These are phyloP conservation scores for Tragelaphus imberbis DNA, from an alignment of 2,113 vertebrate species.

Conservation along the genomic window DNA sequence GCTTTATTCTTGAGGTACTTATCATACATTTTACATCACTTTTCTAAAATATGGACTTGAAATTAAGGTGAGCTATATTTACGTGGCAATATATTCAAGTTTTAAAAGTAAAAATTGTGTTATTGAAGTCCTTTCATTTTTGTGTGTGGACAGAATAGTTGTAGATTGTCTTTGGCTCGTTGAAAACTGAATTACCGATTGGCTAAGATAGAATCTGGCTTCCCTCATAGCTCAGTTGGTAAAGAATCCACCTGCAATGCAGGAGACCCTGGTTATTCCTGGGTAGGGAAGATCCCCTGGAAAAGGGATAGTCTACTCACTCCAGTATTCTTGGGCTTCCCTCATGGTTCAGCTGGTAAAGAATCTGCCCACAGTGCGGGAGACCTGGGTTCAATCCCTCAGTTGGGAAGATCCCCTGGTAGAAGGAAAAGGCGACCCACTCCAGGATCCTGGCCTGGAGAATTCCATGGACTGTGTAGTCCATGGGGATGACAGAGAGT, in stretches of 20 bases:
- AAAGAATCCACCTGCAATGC: neutral
- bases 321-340: neutral
- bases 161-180: neutral
- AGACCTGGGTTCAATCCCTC: neutral
- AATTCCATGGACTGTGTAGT: neutral
- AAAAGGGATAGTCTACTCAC: no score
- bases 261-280: neutral
- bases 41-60: constrained; percentile 17
- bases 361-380: rapidly evolving
- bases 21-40: neutral
- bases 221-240: neutral
- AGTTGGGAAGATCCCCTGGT: neutral
- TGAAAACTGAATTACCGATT: neutral
- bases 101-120: constrained; percentile 1
- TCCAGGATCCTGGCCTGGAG: neutral
- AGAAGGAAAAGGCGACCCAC: neutral
- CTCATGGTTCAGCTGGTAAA: neutral
- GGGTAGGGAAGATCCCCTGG: neutral
- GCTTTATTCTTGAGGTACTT: neutral
- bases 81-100: neutral
- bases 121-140: neutral
- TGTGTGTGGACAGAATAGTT: neutral
- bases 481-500: neutral
- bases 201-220: neutral
- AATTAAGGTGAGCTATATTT: neutral